Evolutionary conservation across 92 coral and sea anemone genomes (phyloP), one percentile per base, ranked within the genome.

Genomic region (Actinernus sp.): DNA sequence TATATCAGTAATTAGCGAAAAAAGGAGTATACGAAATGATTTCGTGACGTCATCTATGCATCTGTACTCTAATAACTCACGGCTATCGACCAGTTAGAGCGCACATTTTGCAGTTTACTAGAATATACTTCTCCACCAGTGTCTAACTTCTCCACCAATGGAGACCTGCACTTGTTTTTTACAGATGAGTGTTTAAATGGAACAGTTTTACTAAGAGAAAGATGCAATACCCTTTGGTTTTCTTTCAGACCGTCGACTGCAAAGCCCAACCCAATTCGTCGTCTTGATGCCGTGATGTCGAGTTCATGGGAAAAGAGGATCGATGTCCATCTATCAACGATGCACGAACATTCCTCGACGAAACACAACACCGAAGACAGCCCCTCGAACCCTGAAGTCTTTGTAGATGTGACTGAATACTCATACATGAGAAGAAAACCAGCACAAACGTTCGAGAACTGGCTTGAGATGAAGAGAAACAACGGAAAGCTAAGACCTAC

Each of bases 401-500:
- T 63, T 25, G 46, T 29, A 14, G 76, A 68, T 33, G 65, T 68
- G 55, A 40, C 87, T 12, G 81, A 63, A 63, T 65, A 61, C 32
- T 82, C 55, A 23, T 69, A 86, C 54, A 54, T 49, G 30, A 33
- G 62, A 9, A 54, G 61, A 43, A 87, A 67, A 45, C 78, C 82
- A 0, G 79, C 93, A 1, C 88, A 75, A 26, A 75, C 98, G 18
- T 91, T 73, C 44, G 96, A 88, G 16, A 61, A 54, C 47, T 95
- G 99, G 99, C 73, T 91, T 0, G 90, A 88, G 76, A 85, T 70
- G 75, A 95, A 95, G 61, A 78, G 92, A 57, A 61, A 78, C 8
- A 74, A 74, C 26, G 87, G 49, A 7, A 86, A 64, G 19, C 62
- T 62, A 4, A 49, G 54, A 2, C 95, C 99, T 1, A 40, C 55